A percentile compares a stretch with the other conserved stretches of the same genome.
Conservation (phyloP, 2,888 invertebrate species). For the Apamea sordens region DNA sequence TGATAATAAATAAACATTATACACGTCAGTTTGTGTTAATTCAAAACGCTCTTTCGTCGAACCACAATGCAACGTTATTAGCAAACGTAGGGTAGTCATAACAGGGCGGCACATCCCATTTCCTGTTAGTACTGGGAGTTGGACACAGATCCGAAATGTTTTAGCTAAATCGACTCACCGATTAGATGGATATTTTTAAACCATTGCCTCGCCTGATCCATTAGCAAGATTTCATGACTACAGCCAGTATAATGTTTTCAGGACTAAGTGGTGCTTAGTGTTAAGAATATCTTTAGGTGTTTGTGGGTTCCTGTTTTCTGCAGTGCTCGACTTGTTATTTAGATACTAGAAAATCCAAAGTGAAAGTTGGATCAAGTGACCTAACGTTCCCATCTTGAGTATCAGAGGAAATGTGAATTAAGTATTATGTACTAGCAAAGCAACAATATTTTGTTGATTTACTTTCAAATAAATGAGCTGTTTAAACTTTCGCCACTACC, state of each 20-base stretch:
- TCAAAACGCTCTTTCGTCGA: conserved; percentile 53
- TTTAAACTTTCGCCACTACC: conserved; percentile 1
- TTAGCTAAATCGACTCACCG: conserved; percentile 84
- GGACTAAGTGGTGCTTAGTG: conserved; percentile 52
- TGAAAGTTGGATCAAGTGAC: background rate
- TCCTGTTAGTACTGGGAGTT: conserved; percentile 75
- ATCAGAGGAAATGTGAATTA: background rate
- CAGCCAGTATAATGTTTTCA: conserved; percentile 76
- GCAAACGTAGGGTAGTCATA: conserved; percentile 58
- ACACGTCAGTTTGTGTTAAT: conserved; percentile 40
- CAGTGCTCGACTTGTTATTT: background rate
- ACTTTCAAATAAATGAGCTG: conserved; percentile 8
- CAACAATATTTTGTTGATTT: background rate
- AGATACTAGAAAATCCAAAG: background rate
- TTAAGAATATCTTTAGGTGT: conserved; percentile 42
- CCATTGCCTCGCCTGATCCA: conserved; percentile 84
- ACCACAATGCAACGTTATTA: conserved; percentile 54
- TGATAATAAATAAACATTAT: conserved; percentile 59
- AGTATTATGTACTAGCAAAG: background rate
- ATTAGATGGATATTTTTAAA: conserved; percentile 87
- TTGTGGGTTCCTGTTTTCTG: conserved; percentile 5
- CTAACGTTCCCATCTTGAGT: background rate
- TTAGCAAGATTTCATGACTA: conserved; percentile 85
- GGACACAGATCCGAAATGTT: conserved; percentile 82
- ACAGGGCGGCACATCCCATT: conserved; percentile 81